Percentiles rank a stretch among this genome's conserved stretches.
Evolutionary conservation across 2,888 invertebrate genomes (phyloP).

Genomic region (Cheilosia urbana): DNA sequence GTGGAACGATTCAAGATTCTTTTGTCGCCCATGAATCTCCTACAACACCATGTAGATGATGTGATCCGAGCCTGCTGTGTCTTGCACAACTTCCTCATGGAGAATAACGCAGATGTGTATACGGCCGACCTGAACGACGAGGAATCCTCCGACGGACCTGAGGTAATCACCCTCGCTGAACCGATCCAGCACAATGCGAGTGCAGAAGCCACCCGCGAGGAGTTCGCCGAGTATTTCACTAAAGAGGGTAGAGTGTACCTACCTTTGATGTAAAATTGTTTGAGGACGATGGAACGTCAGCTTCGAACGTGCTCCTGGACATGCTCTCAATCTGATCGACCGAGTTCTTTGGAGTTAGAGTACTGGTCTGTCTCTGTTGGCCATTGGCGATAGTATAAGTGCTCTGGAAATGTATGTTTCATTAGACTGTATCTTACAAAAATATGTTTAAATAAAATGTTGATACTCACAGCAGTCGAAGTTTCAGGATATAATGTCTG

Average conservation of each 20-base stretch:
- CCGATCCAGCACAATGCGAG: conserved; percentile 31
- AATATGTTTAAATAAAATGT: background rate
- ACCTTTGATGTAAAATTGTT: conserved; percentile 66
- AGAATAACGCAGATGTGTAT: conserved; percentile 58
- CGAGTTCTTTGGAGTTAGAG: background rate
- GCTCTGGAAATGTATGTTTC: conserved; percentile 14
- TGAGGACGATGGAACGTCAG: conserved; percentile 42
- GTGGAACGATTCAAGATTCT: conserved; percentile 56
- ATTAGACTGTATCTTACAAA: background rate
- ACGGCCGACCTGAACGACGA: conserved; percentile 9
- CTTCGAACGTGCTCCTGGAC: conserved; percentile 57
- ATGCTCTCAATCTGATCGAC: conserved; percentile 43
- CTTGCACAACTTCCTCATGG: conserved; percentile 70
- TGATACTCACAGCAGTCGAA: conserved; percentile 30
- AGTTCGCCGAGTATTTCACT: conserved; percentile 62
- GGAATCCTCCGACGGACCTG: background rate
- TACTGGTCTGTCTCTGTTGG: background rate
- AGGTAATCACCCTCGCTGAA: conserved; percentile 21
- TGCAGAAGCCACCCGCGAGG: conserved; percentile 57
- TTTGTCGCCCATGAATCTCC: conserved; percentile 27
- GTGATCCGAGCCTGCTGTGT: conserved; percentile 61
- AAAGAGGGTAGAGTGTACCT: conserved; percentile 54
- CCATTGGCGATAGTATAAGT: conserved; percentile 4
- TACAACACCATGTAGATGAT: conserved; percentile 55
- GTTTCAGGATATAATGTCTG: conserved; percentile 6